Percentiles rank a stretch among this genome's conserved stretches.
Conservation (phyloP, 2,113 vertebrate genomes). For the Upupa epops region DNA sequence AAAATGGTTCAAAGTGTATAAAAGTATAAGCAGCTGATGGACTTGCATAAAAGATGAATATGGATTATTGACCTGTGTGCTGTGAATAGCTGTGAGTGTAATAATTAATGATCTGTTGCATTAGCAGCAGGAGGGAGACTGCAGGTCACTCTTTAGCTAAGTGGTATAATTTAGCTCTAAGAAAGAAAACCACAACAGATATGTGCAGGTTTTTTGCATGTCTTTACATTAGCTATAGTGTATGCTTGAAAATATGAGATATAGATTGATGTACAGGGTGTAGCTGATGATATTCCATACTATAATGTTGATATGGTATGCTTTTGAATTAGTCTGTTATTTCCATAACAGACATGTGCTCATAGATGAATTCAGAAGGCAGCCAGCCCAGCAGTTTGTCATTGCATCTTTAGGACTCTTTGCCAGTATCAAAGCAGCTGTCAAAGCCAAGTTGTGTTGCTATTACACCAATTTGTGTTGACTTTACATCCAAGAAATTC, state of each 20-base stretch:
- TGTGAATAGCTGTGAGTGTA: not conserved
- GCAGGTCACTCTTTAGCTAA: slow-evolving; percentile 16
- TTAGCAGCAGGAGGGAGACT: slow-evolving; percentile 19
- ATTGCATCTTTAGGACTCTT: not conserved
- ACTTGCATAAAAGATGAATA: not conserved
- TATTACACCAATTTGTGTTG: not conserved
- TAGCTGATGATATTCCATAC: not conserved
- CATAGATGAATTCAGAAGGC: not conserved
- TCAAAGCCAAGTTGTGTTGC: not conserved
- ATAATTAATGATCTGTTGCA: slow-evolving; percentile 30
- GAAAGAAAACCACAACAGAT: not conserved
- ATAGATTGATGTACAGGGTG: not conserved
- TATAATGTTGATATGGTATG: not conserved
- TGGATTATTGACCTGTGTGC: slow-evolving; percentile 20
- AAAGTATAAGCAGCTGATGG: not conserved
- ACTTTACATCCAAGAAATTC: not conserved
- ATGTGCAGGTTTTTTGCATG: not conserved
- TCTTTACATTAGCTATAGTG: not conserved
- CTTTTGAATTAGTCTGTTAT: not conserved
- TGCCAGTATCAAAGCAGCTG: slow-evolving; percentile 23
- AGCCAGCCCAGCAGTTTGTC: not conserved
- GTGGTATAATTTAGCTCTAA: not conserved
- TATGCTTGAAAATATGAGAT: not conserved
- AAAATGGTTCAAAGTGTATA: not conserved
- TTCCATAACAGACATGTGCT: not conserved